Base-by-base conservation (phyloP, 2,113 vertebrate species). In the Pachyramphus minor region DNA sequence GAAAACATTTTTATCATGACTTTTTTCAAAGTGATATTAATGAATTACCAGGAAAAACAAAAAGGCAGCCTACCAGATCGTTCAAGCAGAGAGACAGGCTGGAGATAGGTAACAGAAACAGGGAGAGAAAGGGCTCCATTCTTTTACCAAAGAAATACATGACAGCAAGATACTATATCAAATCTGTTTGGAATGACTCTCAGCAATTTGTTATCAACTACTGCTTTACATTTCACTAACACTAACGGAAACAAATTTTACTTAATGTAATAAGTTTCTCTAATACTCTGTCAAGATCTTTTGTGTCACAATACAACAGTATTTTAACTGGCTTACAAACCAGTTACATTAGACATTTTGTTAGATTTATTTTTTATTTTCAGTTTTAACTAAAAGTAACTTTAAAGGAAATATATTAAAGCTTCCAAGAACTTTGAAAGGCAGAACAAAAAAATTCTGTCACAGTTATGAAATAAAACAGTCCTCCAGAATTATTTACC, bases 1-100 rank as follows among this genome's bases (percentile, higher is more conserved):
- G 56, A 75, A 94, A 84, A 89, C 33, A 89, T 64, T 91, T 95
- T 94, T 87, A 94, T 81, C 71, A 17, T 31, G 6, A 81, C 7
- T 20, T 78, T 82, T 85, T 87, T 53, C 42, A 87, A 79, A 78
- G 75, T 33, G 7, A 45, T 72, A 87, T 94, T 89, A 91, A 89
- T 84, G 50, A 94, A 63, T 72, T 74, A 89, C 41, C 35, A 50
- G 42, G 24, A 87, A 39, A 66, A 85, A 86, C 21, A 87, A 56
- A 60, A 87, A 73, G 58, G 59, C 31, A 92, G 49, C 28, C 12
- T 63, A 44, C 8, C 37, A 71, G 19, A 18, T 58, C 23, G 41
- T 37, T 84, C 3, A 2, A 77, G 47, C 23, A 72, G 71, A 50
- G 14, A 78, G 9, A 67, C 50, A 82, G 17, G 27, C 19, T 75